These are phyloP conservation scores for Leucozona laternaria DNA, from an alignment of 2,888 invertebrate genomes.

Conservation along the genomic window DNA sequence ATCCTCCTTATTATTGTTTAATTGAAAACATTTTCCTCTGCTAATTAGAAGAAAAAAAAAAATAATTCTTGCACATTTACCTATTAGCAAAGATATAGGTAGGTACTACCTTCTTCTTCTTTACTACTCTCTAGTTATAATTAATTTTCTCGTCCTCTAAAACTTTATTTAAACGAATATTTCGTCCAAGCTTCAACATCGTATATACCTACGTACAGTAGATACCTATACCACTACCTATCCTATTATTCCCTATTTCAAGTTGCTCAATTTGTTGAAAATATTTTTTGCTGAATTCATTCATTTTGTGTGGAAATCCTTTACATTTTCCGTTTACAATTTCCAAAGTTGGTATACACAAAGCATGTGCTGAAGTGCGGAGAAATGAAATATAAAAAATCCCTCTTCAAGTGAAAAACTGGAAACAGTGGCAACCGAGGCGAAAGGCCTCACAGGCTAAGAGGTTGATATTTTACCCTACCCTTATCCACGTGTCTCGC, in stretches of 20 bases:
- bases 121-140: constrained; percentile 16
- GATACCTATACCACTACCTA: too few species aligned
- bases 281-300: constrained; percentile 38
- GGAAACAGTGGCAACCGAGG: constrained; percentile 48
- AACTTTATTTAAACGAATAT: constrained; percentile 6
- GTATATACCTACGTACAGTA: too few species aligned
- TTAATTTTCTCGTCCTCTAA: constrained; percentile 20
- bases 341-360: constrained; percentile 30
- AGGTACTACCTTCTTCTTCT: not conserved
- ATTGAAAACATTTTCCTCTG: not conserved
- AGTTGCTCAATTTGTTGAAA: constrained; percentile 46
- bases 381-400: not conserved
- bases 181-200: constrained; percentile 24
- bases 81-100: not conserved
- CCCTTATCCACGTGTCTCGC: not conserved
- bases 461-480: constrained; percentile 63
- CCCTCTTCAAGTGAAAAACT: constrained; percentile 43
- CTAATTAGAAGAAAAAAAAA: constrained; percentile 18
- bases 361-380: constrained; percentile 4
- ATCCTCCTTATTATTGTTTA: not conserved
- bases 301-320: constrained; percentile 41
- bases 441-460: constrained; percentile 60
- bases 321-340: constrained; percentile 33
- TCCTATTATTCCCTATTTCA: not conserved
- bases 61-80: not conserved